Evolutionary conservation across 2,113 vertebrate genomes (phyloP).

Genomic region (Poeciliopsis turrubarensis): DNA sequence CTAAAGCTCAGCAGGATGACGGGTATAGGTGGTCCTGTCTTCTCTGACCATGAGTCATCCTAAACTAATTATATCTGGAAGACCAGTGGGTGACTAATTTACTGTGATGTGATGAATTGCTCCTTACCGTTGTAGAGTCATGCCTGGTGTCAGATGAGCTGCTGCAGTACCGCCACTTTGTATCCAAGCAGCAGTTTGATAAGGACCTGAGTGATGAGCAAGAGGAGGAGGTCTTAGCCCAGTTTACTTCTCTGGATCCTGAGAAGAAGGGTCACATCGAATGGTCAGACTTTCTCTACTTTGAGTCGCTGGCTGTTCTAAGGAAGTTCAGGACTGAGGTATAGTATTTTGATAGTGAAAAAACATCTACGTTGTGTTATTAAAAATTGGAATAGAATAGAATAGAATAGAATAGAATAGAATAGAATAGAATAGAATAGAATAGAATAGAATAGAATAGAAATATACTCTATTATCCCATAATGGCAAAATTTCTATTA

Average conservation of each 20-base stretch:
- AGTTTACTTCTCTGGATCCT: conserved; percentile 90
- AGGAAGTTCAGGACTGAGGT: conserved; percentile 91
- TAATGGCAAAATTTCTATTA: no score
- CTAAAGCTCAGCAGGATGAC: not conserved
- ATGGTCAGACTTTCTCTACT: conserved; percentile 94
- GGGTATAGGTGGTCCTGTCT: conserved; percentile 12
- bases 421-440: no score
- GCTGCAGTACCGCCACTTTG: conserved; percentile 92
- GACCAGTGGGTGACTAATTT: conserved; percentile 43
- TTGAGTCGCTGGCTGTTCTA: conserved; percentile 89
- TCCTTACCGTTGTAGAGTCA: conserved; percentile 79
- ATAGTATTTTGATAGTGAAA: conserved; percentile 8
- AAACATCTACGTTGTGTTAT: not conserved
- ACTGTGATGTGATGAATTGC: conserved; percentile 48
- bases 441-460: no score
- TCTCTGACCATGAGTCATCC: conserved; percentile 30
- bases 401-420: not conserved
- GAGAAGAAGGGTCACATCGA: conserved; percentile 90
- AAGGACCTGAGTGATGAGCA: conserved; percentile 85
- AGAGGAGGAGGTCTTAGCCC: conserved; percentile 86
- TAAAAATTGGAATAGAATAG: not conserved
- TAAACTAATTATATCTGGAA: conserved; percentile 46
- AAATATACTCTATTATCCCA: no score
- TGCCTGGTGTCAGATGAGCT: conserved; percentile 91
- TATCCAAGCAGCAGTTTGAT: conserved; percentile 87